Evolutionary conservation across 1,140 invertebrate genomes (phyloP).

Genomic region (Metaphire vulgaris): DNA sequence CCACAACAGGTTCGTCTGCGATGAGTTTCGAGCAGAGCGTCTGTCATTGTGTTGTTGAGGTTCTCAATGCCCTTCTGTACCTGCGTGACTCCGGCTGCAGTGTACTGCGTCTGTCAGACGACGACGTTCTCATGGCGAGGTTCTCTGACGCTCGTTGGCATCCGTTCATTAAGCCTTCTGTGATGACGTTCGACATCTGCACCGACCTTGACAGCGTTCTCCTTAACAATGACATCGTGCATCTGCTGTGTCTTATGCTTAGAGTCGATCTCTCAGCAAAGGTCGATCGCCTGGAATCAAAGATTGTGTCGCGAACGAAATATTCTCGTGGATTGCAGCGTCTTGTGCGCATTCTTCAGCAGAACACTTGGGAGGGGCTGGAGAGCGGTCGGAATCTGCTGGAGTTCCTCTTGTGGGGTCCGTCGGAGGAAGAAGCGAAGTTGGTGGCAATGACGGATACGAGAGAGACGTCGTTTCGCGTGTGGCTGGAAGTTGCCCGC

Average conservation of each 20-base stretch:
- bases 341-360: not conserved
- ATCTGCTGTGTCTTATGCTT: not conserved
- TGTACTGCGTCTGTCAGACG: not conserved
- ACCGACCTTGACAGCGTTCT: not conserved
- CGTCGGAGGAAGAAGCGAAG: not conserved
- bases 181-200: not conserved
- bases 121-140: not conserved
- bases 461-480: not conserved
- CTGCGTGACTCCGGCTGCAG: not conserved
- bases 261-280: not conserved
- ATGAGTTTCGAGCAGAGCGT: not conserved
- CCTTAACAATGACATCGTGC: not conserved
- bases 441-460: not conserved
- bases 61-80: not conserved
- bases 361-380: not conserved
- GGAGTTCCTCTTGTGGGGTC: not conserved
- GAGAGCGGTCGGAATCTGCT: not conserved
- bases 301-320: not conserved
- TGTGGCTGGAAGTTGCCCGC: not conserved
- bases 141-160: not conserved
- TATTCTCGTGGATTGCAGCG: not conserved
- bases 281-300: not conserved
- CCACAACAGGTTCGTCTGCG: not conserved
- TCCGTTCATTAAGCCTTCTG: not conserved
- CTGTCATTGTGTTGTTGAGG: not conserved